These are phyloP conservation scores for Gorsachius goisagi DNA, from an alignment of 2,113 vertebrate species.

Conservation along the genomic window DNA sequence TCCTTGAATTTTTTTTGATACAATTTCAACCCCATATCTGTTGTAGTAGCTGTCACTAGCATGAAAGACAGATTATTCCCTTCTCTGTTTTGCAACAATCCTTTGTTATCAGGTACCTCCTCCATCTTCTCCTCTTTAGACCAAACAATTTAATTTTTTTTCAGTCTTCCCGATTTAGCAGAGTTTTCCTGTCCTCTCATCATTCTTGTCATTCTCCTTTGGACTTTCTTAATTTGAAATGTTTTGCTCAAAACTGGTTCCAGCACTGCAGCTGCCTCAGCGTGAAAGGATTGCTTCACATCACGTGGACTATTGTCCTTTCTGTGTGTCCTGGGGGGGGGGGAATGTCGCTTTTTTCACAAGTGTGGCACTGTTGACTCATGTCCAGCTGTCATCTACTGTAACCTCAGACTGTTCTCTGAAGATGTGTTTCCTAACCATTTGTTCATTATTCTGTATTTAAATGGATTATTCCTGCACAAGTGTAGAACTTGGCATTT, in stretches of 20 bases:
- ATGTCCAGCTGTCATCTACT: conserved; percentile 1
- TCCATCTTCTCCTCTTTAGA: not conserved
- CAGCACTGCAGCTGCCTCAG: not conserved
- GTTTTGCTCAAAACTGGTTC: not conserved
- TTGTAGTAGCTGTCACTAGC: not conserved
- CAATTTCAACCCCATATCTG: not conserved
- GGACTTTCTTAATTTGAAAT: not conserved
- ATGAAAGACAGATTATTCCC: not conserved
- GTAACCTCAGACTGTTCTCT: not conserved
- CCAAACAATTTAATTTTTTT: not conserved
- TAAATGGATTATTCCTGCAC: not conserved
- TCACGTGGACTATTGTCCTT: not conserved
- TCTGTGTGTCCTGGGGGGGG: not conserved
- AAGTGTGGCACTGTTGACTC: not conserved
- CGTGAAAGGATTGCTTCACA: not conserved
- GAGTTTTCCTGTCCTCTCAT: not conserved
- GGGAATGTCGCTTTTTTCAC: not conserved
- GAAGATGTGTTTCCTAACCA: not conserved
- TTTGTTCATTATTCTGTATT: not conserved
- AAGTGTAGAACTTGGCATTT: not conserved
- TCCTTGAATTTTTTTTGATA: not conserved
- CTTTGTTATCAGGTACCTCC: not conserved
- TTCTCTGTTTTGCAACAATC: not conserved
- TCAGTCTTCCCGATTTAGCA: not conserved
- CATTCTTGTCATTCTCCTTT: not conserved